Conservation (phyloP, 2,888 invertebrate genomes). For the Andricus quercusramuli region DNA sequence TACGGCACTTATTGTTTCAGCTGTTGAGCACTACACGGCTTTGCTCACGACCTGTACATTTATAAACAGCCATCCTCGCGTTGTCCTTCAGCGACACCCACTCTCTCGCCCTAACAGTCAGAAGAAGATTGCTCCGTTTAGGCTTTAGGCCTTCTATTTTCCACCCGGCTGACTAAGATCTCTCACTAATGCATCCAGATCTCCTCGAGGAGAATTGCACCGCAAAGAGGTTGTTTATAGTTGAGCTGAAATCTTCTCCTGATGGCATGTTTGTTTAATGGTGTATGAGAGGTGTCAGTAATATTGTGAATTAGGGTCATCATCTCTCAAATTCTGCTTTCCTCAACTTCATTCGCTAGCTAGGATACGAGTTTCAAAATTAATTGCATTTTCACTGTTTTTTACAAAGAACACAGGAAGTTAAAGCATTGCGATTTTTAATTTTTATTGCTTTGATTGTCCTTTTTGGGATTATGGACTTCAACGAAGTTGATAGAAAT, state of each 20-base stretch:
- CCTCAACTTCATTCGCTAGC: neutral
- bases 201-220: neutral
- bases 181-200: conserved; percentile 12
- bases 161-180: conserved; percentile 23
- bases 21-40: conserved; percentile 18
- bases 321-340: neutral
- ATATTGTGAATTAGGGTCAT: conserved; percentile 30
- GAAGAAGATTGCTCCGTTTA: conserved; percentile 25
- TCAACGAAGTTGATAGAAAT: too few species aligned
- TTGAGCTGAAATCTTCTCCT: conserved; percentile 16
- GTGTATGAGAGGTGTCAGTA: conserved; percentile 29
- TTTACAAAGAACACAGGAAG: too few species aligned
- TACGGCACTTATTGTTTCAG: conserved; percentile 45
- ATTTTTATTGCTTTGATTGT: too few species aligned
- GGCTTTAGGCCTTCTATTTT: neutral
- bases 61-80: conserved; percentile 35
- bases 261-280: conserved; percentile 15
- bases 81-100: conserved; percentile 27
- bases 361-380: too few species aligned
- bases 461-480: too few species aligned
- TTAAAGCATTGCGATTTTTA: too few species aligned
- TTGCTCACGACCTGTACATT: conserved; percentile 26
- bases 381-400: too few species aligned
- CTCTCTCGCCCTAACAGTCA: conserved; percentile 10
- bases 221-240: conserved; percentile 36